Percentiles rank a stretch among this genome's conserved stretches.
Conservation (phyloP, 2,113 vertebrate species). For the Neodon shergylaensis region DNA sequence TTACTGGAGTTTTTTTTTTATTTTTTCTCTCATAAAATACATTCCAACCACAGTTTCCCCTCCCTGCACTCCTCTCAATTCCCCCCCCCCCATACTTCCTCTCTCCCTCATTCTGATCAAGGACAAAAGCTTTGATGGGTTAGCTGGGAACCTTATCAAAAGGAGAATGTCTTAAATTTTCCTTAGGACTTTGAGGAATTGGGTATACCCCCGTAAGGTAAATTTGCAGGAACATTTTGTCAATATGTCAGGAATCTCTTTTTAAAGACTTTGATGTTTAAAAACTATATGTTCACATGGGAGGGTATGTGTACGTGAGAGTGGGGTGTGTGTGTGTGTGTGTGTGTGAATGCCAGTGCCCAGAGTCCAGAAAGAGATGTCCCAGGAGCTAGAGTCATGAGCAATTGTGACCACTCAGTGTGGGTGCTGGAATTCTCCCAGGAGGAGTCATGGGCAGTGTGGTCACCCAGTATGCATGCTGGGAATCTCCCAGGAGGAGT, state of each 20-base stretch:
- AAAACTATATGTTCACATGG: background rate
- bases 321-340: background rate
- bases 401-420: background rate
- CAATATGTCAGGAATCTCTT: background rate
- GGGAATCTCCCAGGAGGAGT: background rate
- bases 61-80: background rate
- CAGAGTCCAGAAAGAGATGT: background rate
- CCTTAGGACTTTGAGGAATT: slow-evolving; percentile 19
- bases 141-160: background rate
- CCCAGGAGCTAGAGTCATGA: background rate
- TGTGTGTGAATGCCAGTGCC: background rate
- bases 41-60: too few relatives aligned
- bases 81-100: background rate
- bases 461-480: background rate
- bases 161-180: background rate
- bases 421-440: background rate
- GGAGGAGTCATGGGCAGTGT: background rate
- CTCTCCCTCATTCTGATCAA: background rate
- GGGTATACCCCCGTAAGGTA: background rate
- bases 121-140: slow-evolving; percentile 10
- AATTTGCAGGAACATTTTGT: slow-evolving; percentile 16
- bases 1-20: background rate
- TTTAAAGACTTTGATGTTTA: background rate
- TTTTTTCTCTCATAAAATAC: background rate
- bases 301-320: background rate